Evolutionary conservation across 2,113 vertebrate species (phyloP).

Genomic region (Dicrurus megarhynchus): DNA sequence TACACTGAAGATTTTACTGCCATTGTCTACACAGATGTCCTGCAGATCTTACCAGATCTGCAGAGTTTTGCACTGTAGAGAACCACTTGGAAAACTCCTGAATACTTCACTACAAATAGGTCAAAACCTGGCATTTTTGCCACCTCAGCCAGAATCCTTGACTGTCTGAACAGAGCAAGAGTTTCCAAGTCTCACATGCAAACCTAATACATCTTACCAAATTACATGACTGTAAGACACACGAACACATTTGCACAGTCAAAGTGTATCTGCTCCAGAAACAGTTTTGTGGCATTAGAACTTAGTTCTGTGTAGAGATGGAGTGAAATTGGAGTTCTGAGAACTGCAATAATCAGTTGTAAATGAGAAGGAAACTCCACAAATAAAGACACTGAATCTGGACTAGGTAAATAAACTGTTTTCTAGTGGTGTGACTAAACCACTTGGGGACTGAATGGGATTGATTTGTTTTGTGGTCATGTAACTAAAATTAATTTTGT

Average conservation of each 20-base stretch:
- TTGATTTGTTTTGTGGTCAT: not conserved
- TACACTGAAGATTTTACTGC: not conserved
- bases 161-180: not conserved
- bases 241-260: not conserved
- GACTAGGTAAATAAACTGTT: not conserved
- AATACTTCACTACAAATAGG: not conserved
- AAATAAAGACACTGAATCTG: not conserved
- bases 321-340: not conserved
- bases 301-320: not conserved
- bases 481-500: not conserved
- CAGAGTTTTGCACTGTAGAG: fast-evolving
- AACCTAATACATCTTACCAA: not conserved
- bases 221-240: not conserved
- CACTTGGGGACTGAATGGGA: not conserved
- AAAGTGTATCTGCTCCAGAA: not conserved
- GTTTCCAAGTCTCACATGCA: not conserved
- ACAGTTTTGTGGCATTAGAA: not conserved
- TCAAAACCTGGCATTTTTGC: not conserved
- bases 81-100: not conserved
- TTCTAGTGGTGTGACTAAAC: not conserved
- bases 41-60: not conserved
- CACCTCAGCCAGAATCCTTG: not conserved
- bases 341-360: not conserved
- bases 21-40: too few species aligned
- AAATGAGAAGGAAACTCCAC: not conserved